Evolutionary conservation across 2,113 vertebrate species (phyloP), one percentile per base, ranked within the genome.

Genomic region (Chloropsis hardwickii): DNA sequence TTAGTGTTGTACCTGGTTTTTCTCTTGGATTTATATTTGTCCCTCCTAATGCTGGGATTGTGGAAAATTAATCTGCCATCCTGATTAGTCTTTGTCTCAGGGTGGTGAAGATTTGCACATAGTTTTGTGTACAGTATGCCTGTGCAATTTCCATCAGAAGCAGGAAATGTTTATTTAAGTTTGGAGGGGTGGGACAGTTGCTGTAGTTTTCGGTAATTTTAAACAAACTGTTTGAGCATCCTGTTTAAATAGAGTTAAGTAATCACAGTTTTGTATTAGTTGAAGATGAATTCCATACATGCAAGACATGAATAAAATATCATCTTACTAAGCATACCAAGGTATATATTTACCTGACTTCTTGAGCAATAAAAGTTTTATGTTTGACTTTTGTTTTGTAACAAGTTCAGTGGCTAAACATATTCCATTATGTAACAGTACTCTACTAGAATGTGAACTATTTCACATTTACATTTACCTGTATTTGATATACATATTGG

Each of bases 91-190:
- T 61, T 82, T 25, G 45, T 58, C 62, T 69, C 44, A 18, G 40
- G 35, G 40, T 76, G 47, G 66, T 82, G 50, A 42, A 78, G 61
- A 29, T 77, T 90, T 79, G 74, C 11, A 1, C 87, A 47, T 44
- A 78, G 58, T 71, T 72, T 83, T 88, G 69, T 94, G 86, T 95
- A 78, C 80, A 81, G 92, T 51, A 12, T 97, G 81, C 80, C 79
- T 81, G 91, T 92, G 85, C 77, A 80, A 64, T 93, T 96, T 98
- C 97, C 98, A 98, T 98, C 98, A 98, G 97, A 98, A 97, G 97
- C 98, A 98, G 98, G 98, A 99, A 99, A 98, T 98, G 98, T 98
- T 99, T 98, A 98, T 98, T 98, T 98, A 97, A 97, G 97, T 98
- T 98, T 96, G 96, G 97, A 98, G 98, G 98, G 98, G 98, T 98